These are phyloP conservation scores for Asbolus verrucosus DNA, from an alignment of 1,140 invertebrate species.

Conservation along the genomic window DNA sequence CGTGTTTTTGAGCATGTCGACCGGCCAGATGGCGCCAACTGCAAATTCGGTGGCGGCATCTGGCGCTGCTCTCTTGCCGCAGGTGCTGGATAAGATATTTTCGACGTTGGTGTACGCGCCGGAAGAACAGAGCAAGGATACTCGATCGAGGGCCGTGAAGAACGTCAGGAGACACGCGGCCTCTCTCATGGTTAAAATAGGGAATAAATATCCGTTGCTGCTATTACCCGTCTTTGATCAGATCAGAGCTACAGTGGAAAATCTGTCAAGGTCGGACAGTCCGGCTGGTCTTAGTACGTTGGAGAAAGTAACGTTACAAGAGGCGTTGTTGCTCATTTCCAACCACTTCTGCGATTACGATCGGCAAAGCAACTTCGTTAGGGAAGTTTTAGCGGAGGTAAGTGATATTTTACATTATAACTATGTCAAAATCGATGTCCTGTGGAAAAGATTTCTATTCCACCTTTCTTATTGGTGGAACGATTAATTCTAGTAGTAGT, in stretches of 20 bases:
- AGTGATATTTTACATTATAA: no score
- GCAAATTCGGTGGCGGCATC: slow-evolving; percentile 74
- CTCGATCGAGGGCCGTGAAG: slow-evolving; percentile 79
- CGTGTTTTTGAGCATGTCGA: slow-evolving; percentile 88
- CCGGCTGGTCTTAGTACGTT: slow-evolving; percentile 81
- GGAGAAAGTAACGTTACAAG: slow-evolving; percentile 84
- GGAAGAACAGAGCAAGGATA: slow-evolving; percentile 70
- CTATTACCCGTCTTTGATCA: slow-evolving; percentile 89
- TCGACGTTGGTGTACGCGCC: slow-evolving; percentile 80
- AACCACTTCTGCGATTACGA: slow-evolving; percentile 91
- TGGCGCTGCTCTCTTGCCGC: slow-evolving; percentile 78
- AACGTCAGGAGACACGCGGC: slow-evolving; percentile 90
- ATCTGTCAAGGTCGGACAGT: slow-evolving; percentile 71
- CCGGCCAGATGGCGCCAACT: slow-evolving; percentile 76
- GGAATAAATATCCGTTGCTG: slow-evolving; percentile 85
- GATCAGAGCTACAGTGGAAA: slow-evolving; percentile 79
- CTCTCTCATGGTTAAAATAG: slow-evolving; percentile 89
- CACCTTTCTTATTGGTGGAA: no score
- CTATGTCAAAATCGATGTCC: no score
- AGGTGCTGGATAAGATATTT: slow-evolving; percentile 90
- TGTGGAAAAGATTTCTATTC: no score
- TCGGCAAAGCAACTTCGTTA: slow-evolving; percentile 83
- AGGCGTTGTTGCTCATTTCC: slow-evolving; percentile 83
- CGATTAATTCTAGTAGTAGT: no score
- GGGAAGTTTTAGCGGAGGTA: slow-evolving; percentile 79